These are phyloP conservation scores for Aphodius granarius DNA, from an alignment of 2,888 invertebrate genomes.

Conservation along the genomic window DNA sequence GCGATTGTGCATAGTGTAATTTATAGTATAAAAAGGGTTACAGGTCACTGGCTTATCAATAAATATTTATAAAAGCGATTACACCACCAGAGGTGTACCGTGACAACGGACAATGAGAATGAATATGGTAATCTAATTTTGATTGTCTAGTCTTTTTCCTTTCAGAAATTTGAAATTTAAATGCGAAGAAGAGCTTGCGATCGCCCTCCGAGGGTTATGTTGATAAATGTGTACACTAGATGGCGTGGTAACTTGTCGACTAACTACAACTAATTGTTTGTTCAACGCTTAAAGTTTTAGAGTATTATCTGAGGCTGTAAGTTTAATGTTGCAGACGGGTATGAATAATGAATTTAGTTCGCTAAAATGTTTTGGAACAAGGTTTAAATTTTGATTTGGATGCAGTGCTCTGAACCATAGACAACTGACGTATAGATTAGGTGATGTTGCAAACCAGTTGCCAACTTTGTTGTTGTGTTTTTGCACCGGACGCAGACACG, in stretches of 20 bases:
- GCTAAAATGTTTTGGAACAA: too few species aligned
- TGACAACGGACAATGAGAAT: conserved; percentile 8
- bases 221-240: not conserved
- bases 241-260: not conserved
- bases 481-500: not conserved
- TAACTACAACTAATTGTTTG: not conserved
- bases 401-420: too few species aligned
- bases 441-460: too few species aligned
- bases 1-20: not conserved
- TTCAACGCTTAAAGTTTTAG: not conserved
- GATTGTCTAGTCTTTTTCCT: not conserved
- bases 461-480: too few species aligned
- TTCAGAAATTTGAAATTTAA: not conserved
- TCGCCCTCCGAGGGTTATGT: not conserved
- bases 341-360: not conserved
- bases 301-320: not conserved
- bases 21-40: conserved; percentile 18
- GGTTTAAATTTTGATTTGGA: too few species aligned
- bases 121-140: conserved; percentile 16
- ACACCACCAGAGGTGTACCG: conserved; percentile 1
- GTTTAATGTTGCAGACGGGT: not conserved
- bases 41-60: conserved; percentile 22
- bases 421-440: too few species aligned
- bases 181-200: not conserved
- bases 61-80: conserved; percentile 22